Evolutionary conservation across 2,888 invertebrate species (phyloP).

Genomic region (Didymodactylos carnosus): DNA sequence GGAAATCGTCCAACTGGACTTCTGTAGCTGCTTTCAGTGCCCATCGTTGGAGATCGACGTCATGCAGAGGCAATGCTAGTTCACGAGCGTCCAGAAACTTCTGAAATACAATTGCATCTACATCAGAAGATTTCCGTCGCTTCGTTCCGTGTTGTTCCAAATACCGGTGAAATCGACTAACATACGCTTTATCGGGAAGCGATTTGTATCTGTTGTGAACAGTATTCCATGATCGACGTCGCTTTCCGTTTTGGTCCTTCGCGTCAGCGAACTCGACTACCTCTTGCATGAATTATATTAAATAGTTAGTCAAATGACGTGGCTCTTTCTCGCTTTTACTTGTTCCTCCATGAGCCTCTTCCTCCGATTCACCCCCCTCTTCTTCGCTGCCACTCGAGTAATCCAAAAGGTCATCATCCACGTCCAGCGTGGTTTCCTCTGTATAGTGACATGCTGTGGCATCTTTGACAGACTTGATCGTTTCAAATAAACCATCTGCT

Average conservation of each 20-base stretch:
- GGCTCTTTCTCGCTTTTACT: no score
- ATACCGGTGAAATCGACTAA: background rate
- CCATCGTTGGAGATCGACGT: background rate
- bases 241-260: background rate
- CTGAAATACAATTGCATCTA: background rate
- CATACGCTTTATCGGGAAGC: background rate
- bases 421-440: no score
- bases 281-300: background rate
- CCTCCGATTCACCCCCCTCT: no score
- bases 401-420: no score
- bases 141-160: background rate
- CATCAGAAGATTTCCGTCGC: background rate
- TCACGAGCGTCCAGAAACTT: background rate
- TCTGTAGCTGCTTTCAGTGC: background rate
- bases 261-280: background rate
- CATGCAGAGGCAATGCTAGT: background rate
- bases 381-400: no score
- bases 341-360: no score
- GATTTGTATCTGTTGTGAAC: background rate
- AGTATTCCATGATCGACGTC: background rate
- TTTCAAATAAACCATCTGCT: no score
- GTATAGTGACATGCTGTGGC: no score
- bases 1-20: background rate
- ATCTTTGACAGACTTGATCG: no score
- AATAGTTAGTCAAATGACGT: no score